Evolutionary conservation across 2,888 invertebrate genomes (phyloP).

Genomic region (Andrena chrysosceles): DNA sequence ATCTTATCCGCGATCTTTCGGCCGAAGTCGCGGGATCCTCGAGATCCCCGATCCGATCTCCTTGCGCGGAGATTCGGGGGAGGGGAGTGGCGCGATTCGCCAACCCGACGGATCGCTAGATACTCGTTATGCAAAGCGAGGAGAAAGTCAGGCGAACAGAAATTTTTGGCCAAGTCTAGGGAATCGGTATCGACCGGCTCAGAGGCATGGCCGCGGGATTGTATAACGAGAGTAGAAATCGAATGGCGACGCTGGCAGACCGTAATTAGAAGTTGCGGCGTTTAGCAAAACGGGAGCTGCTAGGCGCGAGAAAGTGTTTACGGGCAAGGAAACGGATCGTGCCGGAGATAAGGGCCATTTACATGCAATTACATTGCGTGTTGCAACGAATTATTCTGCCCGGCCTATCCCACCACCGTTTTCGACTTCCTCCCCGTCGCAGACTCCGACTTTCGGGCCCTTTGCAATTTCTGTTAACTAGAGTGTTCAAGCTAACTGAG

Average conservation of each 20-base stretch:
- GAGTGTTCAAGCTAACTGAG: neutral
- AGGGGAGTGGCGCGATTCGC: neutral
- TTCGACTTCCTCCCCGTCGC: slow-evolving; percentile 34
- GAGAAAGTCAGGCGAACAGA: slow-evolving; percentile 55
- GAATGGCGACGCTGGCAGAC: slow-evolving; percentile 60
- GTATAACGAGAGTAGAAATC: slow-evolving; percentile 71
- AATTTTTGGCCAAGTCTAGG: slow-evolving; percentile 55
- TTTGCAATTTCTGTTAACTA: neutral
- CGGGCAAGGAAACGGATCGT: slow-evolving; percentile 79
- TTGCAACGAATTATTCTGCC: slow-evolving; percentile 68
- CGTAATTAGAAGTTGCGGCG: slow-evolving; percentile 71
- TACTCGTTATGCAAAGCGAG: slow-evolving; percentile 22
- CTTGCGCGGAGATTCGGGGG: neutral
- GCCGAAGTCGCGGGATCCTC: neutral
- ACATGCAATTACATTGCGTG: slow-evolving; percentile 80
- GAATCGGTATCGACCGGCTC: slow-evolving; percentile 3
- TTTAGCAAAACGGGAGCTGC: slow-evolving; percentile 63
- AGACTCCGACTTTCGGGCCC: neutral
- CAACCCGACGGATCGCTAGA: neutral
- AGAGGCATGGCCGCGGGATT: slow-evolving; percentile 39
- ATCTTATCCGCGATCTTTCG: neutral
- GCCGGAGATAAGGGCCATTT: slow-evolving; percentile 79
- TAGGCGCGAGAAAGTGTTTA: slow-evolving; percentile 80
- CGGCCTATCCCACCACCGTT: slow-evolving; percentile 11
- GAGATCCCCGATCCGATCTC: neutral